Evolutionary conservation across 2,888 invertebrate species (phyloP), one percentile per base, ranked within the genome.

Genomic region (Artemia sinica): DNA sequence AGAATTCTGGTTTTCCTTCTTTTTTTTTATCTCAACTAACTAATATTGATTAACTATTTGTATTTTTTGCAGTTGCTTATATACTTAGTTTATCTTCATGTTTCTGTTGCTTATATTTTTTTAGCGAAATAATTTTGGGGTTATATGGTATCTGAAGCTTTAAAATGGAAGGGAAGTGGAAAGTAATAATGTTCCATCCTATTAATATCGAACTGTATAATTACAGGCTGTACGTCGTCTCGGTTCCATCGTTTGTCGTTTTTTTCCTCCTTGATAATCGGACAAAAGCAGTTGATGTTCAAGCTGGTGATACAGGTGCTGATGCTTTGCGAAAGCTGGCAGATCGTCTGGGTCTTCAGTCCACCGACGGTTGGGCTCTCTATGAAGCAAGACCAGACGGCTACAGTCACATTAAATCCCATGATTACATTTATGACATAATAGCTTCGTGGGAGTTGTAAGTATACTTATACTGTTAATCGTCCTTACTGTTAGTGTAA

Each of bases 271-370:
- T 95, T 77, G 94, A 95, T 78, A 92, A 93, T 0, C 85, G 93
- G 69, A 93, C 93, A 1, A 95, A 94, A 78, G 93, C 94, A 0
- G 90, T 95, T 72, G 92, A 93, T 78, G 89, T 95, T 48, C 92
- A 93, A 6, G 92, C 94, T 1, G 91, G 91, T 1, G 93, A 95
- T 77, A 93, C 93, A 4, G 92, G 92, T 0, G 86, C 88, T 41
- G 93, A 93, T 75, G 92, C 93, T 0, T 87, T 93, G 5, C 84
- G 86, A 4, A 88, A 91, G 74, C 81, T 95, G 49, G 91, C 93
- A 0, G 91, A 92, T 77, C 89, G 93, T 77, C 81, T 91, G 68
- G 90, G 89, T 49, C 82, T 95, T 41, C 81, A 86, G 66, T 86
- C 87, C 69, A 81, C 90, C 18, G 90, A 93, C 73, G 95, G 95